These are phyloP conservation scores for Microplitis deprimator DNA, from an alignment of 2,888 invertebrate genomes.

Conservation along the genomic window DNA sequence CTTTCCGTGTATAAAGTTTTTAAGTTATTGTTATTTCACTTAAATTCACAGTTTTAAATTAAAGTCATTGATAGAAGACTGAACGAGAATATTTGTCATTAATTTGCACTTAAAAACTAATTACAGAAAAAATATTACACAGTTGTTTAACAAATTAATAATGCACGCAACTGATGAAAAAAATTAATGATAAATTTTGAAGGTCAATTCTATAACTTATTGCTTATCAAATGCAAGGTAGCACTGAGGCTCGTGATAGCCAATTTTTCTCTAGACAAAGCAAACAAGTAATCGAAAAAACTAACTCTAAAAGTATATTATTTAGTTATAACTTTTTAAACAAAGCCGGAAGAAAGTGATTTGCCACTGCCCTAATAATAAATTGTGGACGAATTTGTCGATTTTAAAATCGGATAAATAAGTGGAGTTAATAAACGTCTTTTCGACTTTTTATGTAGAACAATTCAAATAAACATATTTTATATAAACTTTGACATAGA, in stretches of 20 bases:
- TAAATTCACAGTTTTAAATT: not conserved
- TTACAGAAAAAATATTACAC: not conserved
- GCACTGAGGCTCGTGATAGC: not conserved
- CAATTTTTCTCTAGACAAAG: not conserved
- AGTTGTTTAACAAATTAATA: not conserved
- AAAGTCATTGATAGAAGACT: not conserved
- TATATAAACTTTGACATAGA: slow-evolving; percentile 12
- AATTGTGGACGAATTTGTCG: not conserved
- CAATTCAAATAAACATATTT: slow-evolving; percentile 25
- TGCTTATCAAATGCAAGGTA: slow-evolving; percentile 4
- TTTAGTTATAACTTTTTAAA: slow-evolving; percentile 1
- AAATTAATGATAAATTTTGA: not conserved
- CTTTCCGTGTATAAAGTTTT: too few relatives aligned
- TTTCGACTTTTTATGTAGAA: slow-evolving; percentile 6
- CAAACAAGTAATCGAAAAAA: not conserved
- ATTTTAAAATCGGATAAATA: slow-evolving; percentile 1
- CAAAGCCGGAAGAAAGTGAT: not conserved
- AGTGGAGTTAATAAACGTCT: slow-evolving; percentile 16
- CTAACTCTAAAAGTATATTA: not conserved
- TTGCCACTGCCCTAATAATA: slow-evolving; percentile 5
- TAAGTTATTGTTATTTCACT: too few relatives aligned
- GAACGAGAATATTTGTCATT: not conserved
- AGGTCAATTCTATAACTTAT: not conserved
- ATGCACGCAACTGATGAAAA: not conserved
- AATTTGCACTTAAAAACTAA: not conserved